phyloP scores from a whole-genome alignment of 2,888 invertebrate genomes.

The Brassicogethes aeneus region DNA sequence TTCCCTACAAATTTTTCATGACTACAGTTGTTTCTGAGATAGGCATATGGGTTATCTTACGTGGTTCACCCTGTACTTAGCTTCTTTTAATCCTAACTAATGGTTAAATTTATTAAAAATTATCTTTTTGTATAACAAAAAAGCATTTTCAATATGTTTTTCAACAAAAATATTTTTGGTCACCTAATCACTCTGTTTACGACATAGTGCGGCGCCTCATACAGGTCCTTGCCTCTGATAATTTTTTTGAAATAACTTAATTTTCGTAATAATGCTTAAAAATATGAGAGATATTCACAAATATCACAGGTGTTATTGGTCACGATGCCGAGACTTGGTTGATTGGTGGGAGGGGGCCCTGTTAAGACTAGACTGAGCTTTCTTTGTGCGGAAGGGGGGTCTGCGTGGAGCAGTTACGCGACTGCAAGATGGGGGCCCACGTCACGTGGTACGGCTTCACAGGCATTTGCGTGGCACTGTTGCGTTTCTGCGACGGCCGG shows the following conservation, averaged over 20 bases:
- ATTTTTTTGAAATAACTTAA: background rate
- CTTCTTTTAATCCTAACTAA: no score
- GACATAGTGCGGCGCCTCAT: no score
- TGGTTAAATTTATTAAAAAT: no score
- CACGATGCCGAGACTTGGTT: constrained; percentile 38
- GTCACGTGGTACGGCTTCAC: constrained; percentile 42
- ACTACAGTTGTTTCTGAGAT: no score
- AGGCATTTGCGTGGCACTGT: constrained; percentile 41
- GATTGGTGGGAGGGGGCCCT: constrained; percentile 29
- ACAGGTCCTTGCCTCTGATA: no score
- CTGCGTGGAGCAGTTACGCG: constrained; percentile 39
- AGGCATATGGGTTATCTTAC: no score
- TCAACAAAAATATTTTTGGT: no score
- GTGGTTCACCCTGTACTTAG: no score
- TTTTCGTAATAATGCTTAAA: constrained; percentile 30
- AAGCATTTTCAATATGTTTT: no score
- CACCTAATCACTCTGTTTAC: no score
- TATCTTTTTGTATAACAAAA: no score
- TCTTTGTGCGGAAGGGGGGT: constrained; percentile 41
- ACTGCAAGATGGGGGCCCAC: constrained; percentile 40
- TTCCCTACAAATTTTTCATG: no score
- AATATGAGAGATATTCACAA: constrained; percentile 42
- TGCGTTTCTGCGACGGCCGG: constrained; percentile 37
- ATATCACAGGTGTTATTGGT: constrained; percentile 44
- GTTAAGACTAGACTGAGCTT: constrained; percentile 37